Evolutionary conservation across 2,113 vertebrate genomes (phyloP).

Genomic region (Vulpes vulpes): DNA sequence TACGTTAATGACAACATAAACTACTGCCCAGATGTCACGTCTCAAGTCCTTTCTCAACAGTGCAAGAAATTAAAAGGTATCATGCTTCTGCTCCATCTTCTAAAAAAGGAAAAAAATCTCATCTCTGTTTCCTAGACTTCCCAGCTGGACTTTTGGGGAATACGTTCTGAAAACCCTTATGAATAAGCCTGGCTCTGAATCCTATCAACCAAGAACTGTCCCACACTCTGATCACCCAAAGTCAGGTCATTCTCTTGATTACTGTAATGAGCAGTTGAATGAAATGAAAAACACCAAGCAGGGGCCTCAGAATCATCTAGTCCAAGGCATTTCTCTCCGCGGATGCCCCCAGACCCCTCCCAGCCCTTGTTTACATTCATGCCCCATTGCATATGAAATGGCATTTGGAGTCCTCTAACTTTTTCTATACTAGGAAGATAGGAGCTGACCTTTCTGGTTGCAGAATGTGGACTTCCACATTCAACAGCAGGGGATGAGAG

Average conservation of each 20-base stretch:
- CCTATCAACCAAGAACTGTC: constrained; percentile 68
- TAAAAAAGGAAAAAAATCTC: constrained; percentile 25
- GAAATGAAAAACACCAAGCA: constrained; percentile 71
- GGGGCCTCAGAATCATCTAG: constrained; percentile 69
- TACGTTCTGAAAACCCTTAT: constrained; percentile 68
- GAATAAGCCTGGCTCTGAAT: constrained; percentile 74
- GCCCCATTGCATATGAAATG: constrained; percentile 79
- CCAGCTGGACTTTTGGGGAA: constrained; percentile 76
- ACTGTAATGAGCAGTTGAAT: constrained; percentile 58
- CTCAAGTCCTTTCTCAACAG: constrained; percentile 73
- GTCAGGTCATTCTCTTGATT: constrained; percentile 68
- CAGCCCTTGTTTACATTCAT: constrained; percentile 64
- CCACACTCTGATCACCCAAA: constrained; percentile 65
- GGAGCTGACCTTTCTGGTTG: not conserved
- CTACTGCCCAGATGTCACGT: constrained; percentile 7
- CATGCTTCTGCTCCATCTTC: not conserved
- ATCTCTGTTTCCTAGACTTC: constrained; percentile 68
- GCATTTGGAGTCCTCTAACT: constrained; percentile 78
- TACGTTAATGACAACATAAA: constrained; percentile 61
- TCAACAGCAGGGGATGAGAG: not conserved
- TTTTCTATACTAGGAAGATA: constrained; percentile 32
- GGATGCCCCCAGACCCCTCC: not conserved
- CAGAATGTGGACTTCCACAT: not conserved
- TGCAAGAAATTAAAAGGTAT: constrained; percentile 58
- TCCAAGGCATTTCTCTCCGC: constrained; percentile 66